These are phyloP conservation scores for Escarpia spicata DNA, from an alignment of 2,888 invertebrate genomes.

Conservation along the genomic window DNA sequence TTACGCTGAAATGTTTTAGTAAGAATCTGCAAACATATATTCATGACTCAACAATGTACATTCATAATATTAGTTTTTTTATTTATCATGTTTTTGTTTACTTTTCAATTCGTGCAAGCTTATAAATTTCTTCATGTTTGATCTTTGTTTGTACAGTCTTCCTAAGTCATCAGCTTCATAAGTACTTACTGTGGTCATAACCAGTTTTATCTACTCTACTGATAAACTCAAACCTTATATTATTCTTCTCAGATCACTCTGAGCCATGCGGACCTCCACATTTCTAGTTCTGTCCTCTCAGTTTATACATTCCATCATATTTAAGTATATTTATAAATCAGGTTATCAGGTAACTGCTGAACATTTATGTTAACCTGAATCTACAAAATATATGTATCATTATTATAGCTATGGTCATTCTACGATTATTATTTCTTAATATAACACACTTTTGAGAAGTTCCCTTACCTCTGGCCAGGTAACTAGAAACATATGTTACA, in stretches of 20 bases:
- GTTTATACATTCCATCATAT: neutral
- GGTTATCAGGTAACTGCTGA: neutral
- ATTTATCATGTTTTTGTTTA: neutral
- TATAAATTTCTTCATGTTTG: neutral
- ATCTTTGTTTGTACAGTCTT: neutral
- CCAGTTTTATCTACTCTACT: neutral
- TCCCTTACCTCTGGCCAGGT: neutral
- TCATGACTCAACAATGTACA: neutral
- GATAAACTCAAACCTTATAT: neutral
- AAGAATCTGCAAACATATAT: neutral
- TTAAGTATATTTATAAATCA: neutral
- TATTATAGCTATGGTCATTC: neutral
- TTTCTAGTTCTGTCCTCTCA: neutral
- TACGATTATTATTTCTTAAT: neutral
- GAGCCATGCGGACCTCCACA: neutral
- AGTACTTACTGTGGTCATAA: neutral
- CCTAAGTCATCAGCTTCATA: neutral
- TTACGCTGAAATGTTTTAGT: neutral
- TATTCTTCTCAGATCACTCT: neutral
- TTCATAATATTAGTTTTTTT: neutral
- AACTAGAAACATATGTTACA: conserved; percentile 9
- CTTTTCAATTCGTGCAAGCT: neutral
- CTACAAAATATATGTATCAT: neutral
- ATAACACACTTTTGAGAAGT: neutral
- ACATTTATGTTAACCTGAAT: neutral